Base-by-base conservation (phyloP, 2,888 invertebrate genomes). In the Nemotelus pantherinus region DNA sequence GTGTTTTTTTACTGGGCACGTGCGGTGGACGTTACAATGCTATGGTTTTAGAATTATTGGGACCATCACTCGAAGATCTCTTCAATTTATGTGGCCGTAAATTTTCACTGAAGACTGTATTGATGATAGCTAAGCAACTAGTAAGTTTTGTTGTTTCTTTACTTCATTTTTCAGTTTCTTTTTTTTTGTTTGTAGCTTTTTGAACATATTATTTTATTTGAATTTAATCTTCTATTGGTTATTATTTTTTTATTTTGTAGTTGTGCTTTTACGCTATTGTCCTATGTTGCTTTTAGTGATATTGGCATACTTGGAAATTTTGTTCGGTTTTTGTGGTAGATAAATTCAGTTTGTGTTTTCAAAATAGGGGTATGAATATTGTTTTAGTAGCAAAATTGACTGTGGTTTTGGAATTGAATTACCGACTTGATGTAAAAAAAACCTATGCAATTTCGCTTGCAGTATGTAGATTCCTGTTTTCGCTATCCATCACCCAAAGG, bases 1-100 rank as follows among this genome's bases (percentile, higher is more conserved):
- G 91, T 86, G 92, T 93, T 77, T 93, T 90, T 86, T 93, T 93
- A 86, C 91, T 92, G 85, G 93, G 93, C 76, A 92, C 92, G 65
- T 93, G 93, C 84, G 93, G 92, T 47, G 87, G 87, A 53, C 90
- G 92, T 83, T 93, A 92, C 88, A 93, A 93, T 86, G 93, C 93
- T 64, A 88, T 93, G 84, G 93, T 93, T 65, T 89, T 93, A 89
- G 93, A 93, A 86, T 88, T 93, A 76, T 88, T 93, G 77, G 93
- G 93, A 63, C 92, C 93, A 80, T 92, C 91, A 83, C 88, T 93
- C 80, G 93, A 93, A 87, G 93, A 93, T 85, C 87, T 93, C 72
- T 93, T 93, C 86, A 92, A 92, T 83, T 86, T 92, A 81, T 93
- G 93, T 86, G 91, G 92, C 83, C 88, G 93, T 80, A 90, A 91